Percentiles rank a stretch among this genome's conserved stretches.
Conservation (phyloP, 2,113 vertebrate genomes). For the Clarias batrachus region DNA sequence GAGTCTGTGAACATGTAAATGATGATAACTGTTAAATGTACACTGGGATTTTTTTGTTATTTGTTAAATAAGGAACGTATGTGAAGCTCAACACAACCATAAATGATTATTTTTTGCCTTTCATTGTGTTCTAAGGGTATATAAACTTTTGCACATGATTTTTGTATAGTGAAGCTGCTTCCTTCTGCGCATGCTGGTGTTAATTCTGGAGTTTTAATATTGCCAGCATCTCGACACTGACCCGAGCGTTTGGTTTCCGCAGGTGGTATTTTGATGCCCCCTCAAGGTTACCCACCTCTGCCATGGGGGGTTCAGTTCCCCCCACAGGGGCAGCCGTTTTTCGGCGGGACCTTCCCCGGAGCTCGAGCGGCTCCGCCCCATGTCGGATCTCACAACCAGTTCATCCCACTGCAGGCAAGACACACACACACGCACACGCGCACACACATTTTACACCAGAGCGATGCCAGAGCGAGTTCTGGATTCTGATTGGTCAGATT, state of each 20-base stretch:
- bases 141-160: not conserved
- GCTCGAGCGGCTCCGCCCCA: conserved; percentile 69
- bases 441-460: not conserved
- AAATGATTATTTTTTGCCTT: not conserved
- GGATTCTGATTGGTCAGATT: not conserved
- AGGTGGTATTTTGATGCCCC: conserved; percentile 77
- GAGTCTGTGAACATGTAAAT: not conserved
- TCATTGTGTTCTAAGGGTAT: not conserved
- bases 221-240: not conserved
- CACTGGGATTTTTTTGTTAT: not conserved
- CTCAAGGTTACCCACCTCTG: conserved; percentile 76
- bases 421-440: no score
- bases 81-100: not conserved
- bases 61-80: not conserved
- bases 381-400: conserved; percentile 88
- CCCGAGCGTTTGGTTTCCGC: not conserved
- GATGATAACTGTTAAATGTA: not conserved
- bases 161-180: not conserved
- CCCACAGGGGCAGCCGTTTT: conserved; percentile 79
- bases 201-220: not conserved
- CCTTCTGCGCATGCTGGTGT: no score
- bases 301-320: conserved; percentile 79
- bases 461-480: not conserved
- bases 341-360: conserved; percentile 78
- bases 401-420: conserved; percentile 91